Conservation (phyloP, 2,888 invertebrate species). For the Campaea margaritaria region DNA sequence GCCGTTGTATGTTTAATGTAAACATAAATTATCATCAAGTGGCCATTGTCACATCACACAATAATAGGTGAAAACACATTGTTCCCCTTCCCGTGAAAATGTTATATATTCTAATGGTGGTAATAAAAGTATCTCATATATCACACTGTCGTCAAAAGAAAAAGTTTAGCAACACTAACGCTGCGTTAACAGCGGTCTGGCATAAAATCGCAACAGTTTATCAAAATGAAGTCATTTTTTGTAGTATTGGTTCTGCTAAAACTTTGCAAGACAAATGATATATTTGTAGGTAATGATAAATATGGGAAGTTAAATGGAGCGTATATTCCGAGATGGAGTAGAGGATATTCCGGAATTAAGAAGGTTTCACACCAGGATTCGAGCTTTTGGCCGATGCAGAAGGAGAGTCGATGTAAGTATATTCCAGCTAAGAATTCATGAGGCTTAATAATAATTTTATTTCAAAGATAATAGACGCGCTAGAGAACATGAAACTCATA, state of each 20-base stretch:
- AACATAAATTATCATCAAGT: conserved; percentile 58
- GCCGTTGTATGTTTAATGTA: neutral
- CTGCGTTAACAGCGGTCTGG: too few relatives aligned
- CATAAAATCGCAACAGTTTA: neutral
- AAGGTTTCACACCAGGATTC: conserved; percentile 43
- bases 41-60: conserved; percentile 56
- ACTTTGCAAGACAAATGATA: conserved; percentile 50
- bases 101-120: conserved; percentile 40
- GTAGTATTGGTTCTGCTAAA: conserved; percentile 40
- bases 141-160: conserved; percentile 16
- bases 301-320: conserved; percentile 42
- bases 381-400: conserved; percentile 70
- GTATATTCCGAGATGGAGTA: conserved; percentile 48
- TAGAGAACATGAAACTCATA: too few relatives aligned
- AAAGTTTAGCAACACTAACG: conserved; percentile 6
- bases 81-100: conserved; percentile 50
- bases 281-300: conserved; percentile 32
- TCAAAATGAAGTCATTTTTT: conserved; percentile 18
- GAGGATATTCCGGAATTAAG: conserved; percentile 39
- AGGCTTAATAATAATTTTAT: too few relatives aligned
- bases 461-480: too few relatives aligned
- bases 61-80: conserved; percentile 57
- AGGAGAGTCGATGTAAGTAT: conserved; percentile 75
- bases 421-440: neutral
- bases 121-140: conserved; percentile 31